Conservation (phyloP, 2,797 vertebrate genomes). For the Picus viridis region DNA sequence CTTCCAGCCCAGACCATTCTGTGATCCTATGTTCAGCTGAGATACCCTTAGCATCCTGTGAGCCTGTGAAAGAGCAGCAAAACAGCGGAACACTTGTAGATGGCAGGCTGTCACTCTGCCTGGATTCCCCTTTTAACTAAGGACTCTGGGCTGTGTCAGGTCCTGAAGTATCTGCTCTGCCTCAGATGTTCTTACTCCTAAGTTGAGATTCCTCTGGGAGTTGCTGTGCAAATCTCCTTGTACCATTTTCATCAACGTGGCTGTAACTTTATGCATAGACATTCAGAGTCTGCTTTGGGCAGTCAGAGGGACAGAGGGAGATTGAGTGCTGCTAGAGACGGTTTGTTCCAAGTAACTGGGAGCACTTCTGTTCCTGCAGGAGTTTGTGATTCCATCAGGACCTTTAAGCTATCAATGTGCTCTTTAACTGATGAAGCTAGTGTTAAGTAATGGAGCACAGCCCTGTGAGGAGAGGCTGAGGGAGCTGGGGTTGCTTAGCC, state of each 20-base stretch:
- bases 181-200: not conserved
- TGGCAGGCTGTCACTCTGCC: not conserved
- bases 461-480: too few species aligned
- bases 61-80: not conserved
- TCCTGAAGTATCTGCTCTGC: not conserved
- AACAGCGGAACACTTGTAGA: not conserved
- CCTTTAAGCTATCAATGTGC: not conserved
- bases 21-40: too few species aligned
- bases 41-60: too few species aligned
- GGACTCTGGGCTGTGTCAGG: not conserved
- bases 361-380: not conserved
- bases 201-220: not conserved
- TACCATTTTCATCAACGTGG: not conserved
- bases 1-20: too few species aligned
- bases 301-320: not conserved
- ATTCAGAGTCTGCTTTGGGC: not conserved
- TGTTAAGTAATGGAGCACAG: too few species aligned
- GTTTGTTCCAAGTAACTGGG: not conserved
- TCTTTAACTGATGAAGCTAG: not conserved
- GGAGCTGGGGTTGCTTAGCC: too few species aligned
- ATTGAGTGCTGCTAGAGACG: not conserved
- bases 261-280: not conserved
- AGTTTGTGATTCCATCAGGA: not conserved
- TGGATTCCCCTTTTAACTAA: not conserved
- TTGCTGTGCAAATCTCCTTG: not conserved